These are phyloP conservation scores for Isurus oxyrinchus DNA, from an alignment of 2,113 vertebrate genomes.

Conservation along the genomic window DNA sequence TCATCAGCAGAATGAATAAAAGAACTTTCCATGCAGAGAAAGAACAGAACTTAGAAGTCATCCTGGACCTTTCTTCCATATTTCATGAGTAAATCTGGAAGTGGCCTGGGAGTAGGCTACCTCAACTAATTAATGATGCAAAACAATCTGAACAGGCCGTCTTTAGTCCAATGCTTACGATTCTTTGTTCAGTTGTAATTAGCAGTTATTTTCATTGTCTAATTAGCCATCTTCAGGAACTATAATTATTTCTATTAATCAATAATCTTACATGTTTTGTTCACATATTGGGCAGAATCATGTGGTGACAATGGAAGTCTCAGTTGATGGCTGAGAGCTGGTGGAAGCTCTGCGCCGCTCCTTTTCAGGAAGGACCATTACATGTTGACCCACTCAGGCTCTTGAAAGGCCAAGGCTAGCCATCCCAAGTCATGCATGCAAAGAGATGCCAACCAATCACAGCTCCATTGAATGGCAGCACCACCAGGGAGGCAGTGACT, in stretches of 20 bases:
- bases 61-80: background rate
- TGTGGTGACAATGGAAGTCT: no score
- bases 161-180: background rate
- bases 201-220: background rate
- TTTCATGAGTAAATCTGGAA: background rate
- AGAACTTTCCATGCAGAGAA: background rate
- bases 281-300: slow-evolving; percentile 38
- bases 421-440: no score
- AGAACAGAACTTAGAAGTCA: background rate
- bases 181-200: background rate
- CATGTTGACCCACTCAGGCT: no score
- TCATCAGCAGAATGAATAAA: background rate
- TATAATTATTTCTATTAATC: slow-evolving; percentile 41
- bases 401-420: no score
- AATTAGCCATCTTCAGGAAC: slow-evolving; percentile 19
- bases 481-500: no score
- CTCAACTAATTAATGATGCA: no score
- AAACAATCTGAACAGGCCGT: background rate
- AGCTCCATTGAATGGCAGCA: no score
- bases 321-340: no score
- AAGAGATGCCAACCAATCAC: no score
- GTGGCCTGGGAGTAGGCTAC: background rate
- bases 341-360: no score
- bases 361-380: no score
- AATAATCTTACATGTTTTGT: slow-evolving; percentile 45